A percentile compares a stretch with the other conserved stretches of the same genome.
Conservation (phyloP, 2,797 vertebrate genomes). For the Vireo griseus region DNA sequence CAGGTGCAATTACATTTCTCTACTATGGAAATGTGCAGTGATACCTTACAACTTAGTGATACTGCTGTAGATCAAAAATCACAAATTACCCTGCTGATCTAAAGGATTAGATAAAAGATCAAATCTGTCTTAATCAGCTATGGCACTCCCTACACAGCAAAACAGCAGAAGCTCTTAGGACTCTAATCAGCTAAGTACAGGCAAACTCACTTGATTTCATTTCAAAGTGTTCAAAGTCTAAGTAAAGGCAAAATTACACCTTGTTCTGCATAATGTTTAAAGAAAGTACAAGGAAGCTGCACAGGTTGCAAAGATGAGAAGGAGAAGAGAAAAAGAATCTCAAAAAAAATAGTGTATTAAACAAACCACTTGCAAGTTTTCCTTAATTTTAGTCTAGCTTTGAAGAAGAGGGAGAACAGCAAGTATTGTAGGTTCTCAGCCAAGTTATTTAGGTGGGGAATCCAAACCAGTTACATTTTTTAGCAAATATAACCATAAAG, state of each 20-base stretch:
- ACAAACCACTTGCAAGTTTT: not conserved
- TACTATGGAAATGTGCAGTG: not conserved
- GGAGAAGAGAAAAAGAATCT: not conserved
- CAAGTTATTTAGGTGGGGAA: not conserved
- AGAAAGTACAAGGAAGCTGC: not conserved
- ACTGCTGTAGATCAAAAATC: not conserved
- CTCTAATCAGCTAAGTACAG: not conserved
- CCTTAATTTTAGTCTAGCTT: not conserved
- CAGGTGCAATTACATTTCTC: not conserved
- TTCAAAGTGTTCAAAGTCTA: not conserved
- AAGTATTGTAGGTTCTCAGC: not conserved
- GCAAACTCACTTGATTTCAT: not conserved
- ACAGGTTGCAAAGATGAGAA: not conserved
- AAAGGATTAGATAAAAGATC: not conserved
- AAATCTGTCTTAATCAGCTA: not conserved
- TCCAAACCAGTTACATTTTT: not conserved
- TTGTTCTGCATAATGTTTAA: not conserved
- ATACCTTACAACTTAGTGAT: not conserved
- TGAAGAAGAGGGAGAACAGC: not conserved
- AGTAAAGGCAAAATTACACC: not conserved
- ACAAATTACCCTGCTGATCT: not conserved
- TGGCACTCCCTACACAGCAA: not conserved
- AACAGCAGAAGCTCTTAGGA: not conserved
- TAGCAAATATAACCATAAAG: not conserved
- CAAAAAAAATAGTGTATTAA: not conserved